A percentile compares a stretch with the other conserved stretches of the same genome.
These are phyloP conservation scores for Hetaerina titia DNA, from an alignment of 2,888 invertebrate species.

Conservation along the genomic window DNA sequence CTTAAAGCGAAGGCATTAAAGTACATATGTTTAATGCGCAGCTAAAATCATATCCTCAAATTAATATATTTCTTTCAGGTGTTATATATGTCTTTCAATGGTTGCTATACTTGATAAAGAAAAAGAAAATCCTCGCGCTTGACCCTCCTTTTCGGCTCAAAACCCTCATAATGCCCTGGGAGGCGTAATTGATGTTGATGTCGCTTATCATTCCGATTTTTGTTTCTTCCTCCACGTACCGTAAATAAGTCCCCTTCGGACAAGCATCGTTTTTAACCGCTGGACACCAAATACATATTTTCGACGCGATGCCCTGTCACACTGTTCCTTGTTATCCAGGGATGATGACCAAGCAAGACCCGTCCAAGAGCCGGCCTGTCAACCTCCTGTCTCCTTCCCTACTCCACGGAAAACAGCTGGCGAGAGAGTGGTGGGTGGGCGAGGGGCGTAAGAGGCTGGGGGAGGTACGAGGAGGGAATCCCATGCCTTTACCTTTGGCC, in stretches of 20 bases:
- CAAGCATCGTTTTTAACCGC: background rate
- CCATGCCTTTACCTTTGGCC: constrained; percentile 36
- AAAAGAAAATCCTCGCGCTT: background rate
- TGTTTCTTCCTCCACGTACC: background rate
- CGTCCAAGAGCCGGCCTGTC: constrained; percentile 30
- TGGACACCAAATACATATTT: background rate
- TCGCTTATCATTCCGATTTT: background rate
- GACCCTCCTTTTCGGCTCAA: background rate
- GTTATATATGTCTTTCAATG: no score
- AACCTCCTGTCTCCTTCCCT: constrained; percentile 21
- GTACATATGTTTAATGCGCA: no score
- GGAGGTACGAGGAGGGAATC: background rate
- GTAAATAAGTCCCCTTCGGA: background rate
- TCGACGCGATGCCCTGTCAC: background rate
- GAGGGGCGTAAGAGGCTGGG: background rate
- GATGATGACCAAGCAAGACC: constrained; percentile 35
- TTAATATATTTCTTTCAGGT: no score
- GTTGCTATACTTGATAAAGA: background rate
- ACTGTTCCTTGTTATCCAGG: constrained; percentile 15
- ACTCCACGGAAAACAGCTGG: background rate
- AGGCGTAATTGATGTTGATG: background rate
- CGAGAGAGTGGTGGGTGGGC: background rate
- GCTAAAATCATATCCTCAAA: no score
- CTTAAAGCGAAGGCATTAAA: no score
- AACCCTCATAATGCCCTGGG: background rate